phyloP scores from a whole-genome alignment of 2,113 vertebrate species.

The Chaetops frenatus region DNA sequence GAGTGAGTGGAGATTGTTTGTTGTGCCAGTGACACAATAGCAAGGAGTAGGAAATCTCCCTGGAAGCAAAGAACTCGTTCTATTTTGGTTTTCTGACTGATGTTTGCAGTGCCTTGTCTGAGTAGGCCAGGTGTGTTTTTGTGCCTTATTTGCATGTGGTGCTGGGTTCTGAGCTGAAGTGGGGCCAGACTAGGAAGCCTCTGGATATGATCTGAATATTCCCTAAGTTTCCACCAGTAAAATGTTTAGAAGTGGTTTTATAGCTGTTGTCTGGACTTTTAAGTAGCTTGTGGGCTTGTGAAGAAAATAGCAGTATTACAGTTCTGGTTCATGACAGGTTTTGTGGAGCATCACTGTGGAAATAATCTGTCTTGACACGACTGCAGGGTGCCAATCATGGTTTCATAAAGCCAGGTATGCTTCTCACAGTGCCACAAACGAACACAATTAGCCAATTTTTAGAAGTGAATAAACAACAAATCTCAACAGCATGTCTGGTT shows the following conservation, averaged over 20 bases:
- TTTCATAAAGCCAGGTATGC: conserved; percentile 34
- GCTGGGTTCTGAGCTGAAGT: neutral
- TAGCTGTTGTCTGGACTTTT: neutral
- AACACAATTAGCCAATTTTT: neutral
- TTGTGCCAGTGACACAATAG: neutral
- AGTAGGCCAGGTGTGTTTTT: neutral
- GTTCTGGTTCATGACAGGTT: neutral
- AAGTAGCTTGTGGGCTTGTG: neutral
- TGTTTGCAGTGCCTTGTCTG: neutral
- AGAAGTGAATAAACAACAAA: neutral
- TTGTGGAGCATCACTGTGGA: neutral
- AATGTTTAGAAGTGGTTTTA: neutral
- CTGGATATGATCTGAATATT: neutral
- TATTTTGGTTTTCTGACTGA: neutral
- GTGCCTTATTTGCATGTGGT: neutral
- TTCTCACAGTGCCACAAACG: neutral
- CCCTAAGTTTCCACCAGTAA: neutral
- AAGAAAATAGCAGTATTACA: neutral
- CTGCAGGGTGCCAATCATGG: neutral
- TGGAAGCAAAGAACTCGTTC: neutral
- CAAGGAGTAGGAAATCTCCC: neutral
- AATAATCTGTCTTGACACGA: conserved; percentile 42
- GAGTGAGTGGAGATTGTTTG: neutral
- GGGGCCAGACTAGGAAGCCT: neutral
- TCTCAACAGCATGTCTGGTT: neutral